A percentile compares a stretch with the other conserved stretches of the same genome.
Conservation (phyloP, 2,797 vertebrate genomes). For the Enoplosus armatus region DNA sequence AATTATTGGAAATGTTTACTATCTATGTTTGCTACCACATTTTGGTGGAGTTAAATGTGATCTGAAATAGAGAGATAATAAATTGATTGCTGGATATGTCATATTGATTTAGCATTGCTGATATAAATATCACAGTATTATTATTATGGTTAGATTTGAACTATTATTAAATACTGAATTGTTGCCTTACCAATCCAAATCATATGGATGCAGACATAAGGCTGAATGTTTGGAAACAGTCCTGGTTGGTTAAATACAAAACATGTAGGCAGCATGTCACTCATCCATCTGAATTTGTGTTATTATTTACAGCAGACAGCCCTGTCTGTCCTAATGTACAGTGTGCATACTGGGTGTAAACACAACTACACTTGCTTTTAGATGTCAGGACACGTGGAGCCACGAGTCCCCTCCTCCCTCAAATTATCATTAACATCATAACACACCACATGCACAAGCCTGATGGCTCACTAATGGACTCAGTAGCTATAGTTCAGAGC, state of each 20-base stretch:
- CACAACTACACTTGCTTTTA: constrained; percentile 59
- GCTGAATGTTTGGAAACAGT: constrained; percentile 4
- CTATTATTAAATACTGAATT: not conserved
- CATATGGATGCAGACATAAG: not conserved
- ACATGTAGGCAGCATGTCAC: not conserved
- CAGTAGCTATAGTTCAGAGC: not conserved
- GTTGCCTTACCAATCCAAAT: not conserved
- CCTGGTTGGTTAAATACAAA: constrained; percentile 9
- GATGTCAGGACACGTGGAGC: constrained; percentile 74
- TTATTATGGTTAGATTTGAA: not conserved
- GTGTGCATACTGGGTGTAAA: constrained; percentile 65
- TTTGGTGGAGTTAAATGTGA: not conserved
- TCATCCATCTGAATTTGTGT: not conserved
- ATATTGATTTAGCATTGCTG: too few species aligned
- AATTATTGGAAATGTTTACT: not conserved
- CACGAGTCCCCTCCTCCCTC: constrained; percentile 46
- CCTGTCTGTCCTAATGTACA: constrained; percentile 13
- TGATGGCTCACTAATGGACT: not conserved
- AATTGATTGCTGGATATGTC: not conserved
- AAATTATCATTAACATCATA: constrained; percentile 59
- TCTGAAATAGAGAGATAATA: not conserved
- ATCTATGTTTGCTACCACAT: not conserved
- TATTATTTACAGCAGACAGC: constrained; percentile 15
- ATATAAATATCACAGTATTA: not conserved
- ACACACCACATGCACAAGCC: constrained; percentile 35